Conservation (phyloP, 2,888 invertebrate species). For the Ditylenchus weischeri region DNA sequence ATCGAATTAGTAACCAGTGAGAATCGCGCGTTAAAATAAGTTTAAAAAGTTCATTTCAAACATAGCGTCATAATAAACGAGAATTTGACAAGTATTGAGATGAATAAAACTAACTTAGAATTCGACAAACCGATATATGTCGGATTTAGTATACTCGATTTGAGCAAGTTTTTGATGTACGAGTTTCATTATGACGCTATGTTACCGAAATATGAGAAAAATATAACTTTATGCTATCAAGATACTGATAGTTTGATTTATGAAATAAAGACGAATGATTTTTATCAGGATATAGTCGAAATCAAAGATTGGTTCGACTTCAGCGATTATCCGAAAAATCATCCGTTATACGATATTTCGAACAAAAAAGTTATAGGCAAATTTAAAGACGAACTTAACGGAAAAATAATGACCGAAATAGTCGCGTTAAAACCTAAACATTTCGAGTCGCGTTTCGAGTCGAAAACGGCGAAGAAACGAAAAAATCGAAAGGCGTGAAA, state of each 20-base stretch:
- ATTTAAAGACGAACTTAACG: conserved; percentile 56
- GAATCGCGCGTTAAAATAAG: no score
- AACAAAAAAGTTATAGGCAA: conserved; percentile 55
- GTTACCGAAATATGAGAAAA: conserved; percentile 25
- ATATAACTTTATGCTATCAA: conserved; percentile 45
- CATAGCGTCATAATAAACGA: conserved; percentile 35
- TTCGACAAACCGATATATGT: conserved; percentile 33
- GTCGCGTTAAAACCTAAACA: conserved; percentile 43
- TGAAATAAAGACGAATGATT: conserved; percentile 53
- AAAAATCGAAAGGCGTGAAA: conserved; percentile 26
- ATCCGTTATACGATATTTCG: conserved; percentile 35
- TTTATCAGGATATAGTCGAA: conserved; percentile 55
- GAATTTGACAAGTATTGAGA: conserved; percentile 33
- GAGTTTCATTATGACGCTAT: conserved; percentile 44
- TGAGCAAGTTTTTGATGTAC: conserved; percentile 42
- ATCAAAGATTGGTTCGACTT: conserved; percentile 44
- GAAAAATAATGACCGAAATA: conserved; percentile 45
- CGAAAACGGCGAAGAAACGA: conserved; percentile 21
- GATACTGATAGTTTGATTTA: conserved; percentile 56
- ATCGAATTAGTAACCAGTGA: no score
- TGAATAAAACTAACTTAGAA: conserved; percentile 33
- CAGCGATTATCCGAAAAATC: conserved; percentile 46
- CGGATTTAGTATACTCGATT: conserved; percentile 37
- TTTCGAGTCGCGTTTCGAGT: conserved; percentile 37
- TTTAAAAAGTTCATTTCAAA: no score